phyloP scores from a whole-genome alignment of 1,140 invertebrate species.

The Hypothenemus hampei region DNA sequence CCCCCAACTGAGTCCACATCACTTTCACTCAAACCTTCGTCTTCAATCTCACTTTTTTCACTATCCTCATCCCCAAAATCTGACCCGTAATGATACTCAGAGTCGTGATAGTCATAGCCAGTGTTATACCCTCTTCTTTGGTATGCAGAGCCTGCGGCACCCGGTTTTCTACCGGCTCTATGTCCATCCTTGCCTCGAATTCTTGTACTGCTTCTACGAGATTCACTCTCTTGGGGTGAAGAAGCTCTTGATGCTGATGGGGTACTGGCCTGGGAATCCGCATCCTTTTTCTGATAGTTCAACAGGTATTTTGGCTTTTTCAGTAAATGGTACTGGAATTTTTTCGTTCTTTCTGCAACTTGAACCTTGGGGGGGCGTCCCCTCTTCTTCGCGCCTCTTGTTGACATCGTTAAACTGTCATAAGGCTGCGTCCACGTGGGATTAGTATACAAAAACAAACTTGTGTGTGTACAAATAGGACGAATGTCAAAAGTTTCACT shows the following conservation, averaged over 20 bases:
- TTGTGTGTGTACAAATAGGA: conserved; percentile 64
- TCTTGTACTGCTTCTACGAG: conserved; percentile 56
- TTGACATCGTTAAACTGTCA: conserved; percentile 61
- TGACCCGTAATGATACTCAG: conserved; percentile 85
- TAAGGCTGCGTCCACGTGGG: conserved; percentile 46
- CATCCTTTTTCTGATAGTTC: conserved; percentile 58
- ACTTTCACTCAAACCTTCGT: conserved; percentile 63
- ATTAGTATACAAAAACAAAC: conserved; percentile 50
- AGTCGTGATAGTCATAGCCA: conserved; percentile 69
- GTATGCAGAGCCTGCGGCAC: conserved; percentile 54
- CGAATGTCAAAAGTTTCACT: conserved; percentile 54
- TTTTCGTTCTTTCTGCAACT: conserved; percentile 73
- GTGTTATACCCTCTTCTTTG: conserved; percentile 67
- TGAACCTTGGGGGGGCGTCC: conserved; percentile 85
- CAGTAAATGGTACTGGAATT: conserved; percentile 80
- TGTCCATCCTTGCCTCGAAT: conserved; percentile 54
- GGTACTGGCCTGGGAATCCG: conserved; percentile 67
- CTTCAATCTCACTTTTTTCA: conserved; percentile 71
- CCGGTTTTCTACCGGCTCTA: conserved; percentile 55
- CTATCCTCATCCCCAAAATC: conserved; percentile 83
- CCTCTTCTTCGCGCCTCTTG: conserved; percentile 77
- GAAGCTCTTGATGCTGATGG: conserved; percentile 69
- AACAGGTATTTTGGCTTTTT: conserved; percentile 89
- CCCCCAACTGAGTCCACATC: conserved; percentile 63
- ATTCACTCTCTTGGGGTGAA: conserved; percentile 68